Evolutionary conservation across 2,113 vertebrate species (phyloP), one percentile per base, ranked within the genome.

Genomic region (Toxostoma redivivum): DNA sequence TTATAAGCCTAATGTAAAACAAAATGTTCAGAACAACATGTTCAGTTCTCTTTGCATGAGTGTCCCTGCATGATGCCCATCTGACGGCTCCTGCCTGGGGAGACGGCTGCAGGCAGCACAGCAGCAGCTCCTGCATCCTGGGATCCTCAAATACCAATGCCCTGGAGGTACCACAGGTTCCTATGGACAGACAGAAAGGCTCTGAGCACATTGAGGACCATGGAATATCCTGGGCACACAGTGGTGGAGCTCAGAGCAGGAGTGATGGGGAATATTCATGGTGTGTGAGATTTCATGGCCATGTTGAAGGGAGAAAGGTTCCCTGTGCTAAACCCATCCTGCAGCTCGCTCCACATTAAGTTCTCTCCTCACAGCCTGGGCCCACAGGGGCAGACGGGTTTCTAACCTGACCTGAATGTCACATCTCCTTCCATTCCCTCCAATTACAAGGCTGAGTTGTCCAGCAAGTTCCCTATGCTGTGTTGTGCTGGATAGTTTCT

Each of bases 1-100:
- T 90, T 92, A 72, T 40, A 95, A 95, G 57, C 69, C 77, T 88
- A 81, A 84, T 45, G 47, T 71, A 88, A 87, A 96, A 71, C 40
- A 86, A 93, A 94, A 73, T 1, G 7, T 77, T 93, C 35, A 17
- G 76, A 70, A 90, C 73, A 10, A 89, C 73, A 8, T 7, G 38
- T 64, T 93, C 69, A 8, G 72, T 15, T 83, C 45, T 62, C 61
- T 73, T 92, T 20, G 12, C 9, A 60, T 10, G 6, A 88, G 22
- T 10, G 12, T 66, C 71, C 85, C 64, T 35, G 27, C 56, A 42
- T 11, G 33, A 35, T 1, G 1, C 35, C 78, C n/a, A n/a, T 61
- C 77, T 48, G 66, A 64, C 15, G 0, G 1, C 51, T 83, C 79
- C 44, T 65, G 81, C 60, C 62, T 3, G 0, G 50, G 24, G 15